Base-by-base conservation (phyloP, 2,888 invertebrate species). In the Sphinx pinastri region DNA sequence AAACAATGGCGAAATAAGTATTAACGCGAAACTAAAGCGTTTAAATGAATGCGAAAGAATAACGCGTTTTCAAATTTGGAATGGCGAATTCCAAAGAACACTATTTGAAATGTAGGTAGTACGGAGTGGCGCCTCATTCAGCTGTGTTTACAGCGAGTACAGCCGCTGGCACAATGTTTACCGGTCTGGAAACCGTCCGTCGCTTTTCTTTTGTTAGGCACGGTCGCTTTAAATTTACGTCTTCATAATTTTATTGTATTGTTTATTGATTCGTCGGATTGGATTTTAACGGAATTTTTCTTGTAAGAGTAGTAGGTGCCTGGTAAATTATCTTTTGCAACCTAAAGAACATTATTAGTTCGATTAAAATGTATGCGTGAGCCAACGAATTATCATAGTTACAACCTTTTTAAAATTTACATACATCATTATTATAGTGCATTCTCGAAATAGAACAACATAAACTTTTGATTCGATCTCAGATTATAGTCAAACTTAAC, bases 171-270 rank as follows among this genome's bases (percentile, higher is more conserved):
- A 81, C 82, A 84, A 84, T 89, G 89, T 90, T 90, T 90, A 89
- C 81, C 84, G 84, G 77, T 87, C 88, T 88, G 88, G 86, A 84
- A 85, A 88, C 83, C 85, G 84, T 88, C 88, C 83, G 80, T 86
- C 85, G 68, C 77, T 81, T 82, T 81, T 83, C 80, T 81, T 84
- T 88, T 87, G 84, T 87, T 85, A 84, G 84, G 49, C 49, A 55
- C 63, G 84, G 82, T 81, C 83, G 82, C 74, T 78, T 81, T 88
- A 88, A 88, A 88, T 38, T 38, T 87, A 85, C 85, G 59, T 71
- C 68, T 55, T 69, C 55, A 57, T 60, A 55, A 54, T 57, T 67
- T 57, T 55, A 66, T 59, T 59, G 19, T 55, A 67, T 47, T 38
- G 45, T 71, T 74, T 70, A 68, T 66, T 70, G 38, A 31, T 16